Conservation (phyloP, 53 echinoderm and acorn worm genomes). For the Holothuria leucospilota region DNA sequence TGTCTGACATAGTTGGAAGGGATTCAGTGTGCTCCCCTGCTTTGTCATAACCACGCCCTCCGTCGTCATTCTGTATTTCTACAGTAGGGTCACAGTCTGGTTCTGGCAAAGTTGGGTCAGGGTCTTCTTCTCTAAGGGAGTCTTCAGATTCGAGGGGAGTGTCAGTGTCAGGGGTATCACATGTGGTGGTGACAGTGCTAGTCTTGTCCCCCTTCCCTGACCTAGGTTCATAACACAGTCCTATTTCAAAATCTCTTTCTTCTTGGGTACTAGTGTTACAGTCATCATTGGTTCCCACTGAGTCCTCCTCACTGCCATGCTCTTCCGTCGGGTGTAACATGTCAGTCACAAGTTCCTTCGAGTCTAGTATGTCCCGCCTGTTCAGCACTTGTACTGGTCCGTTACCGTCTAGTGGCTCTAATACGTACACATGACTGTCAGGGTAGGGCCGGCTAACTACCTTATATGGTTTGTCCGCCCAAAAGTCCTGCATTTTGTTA, state of each 20-base stretch:
- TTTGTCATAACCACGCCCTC: slow-evolving; percentile 55
- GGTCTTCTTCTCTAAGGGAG: neutral
- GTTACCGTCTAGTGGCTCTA: too few species aligned
- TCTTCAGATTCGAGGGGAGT: neutral
- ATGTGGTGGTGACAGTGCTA: neutral
- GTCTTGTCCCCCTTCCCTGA: neutral
- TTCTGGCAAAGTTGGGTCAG: neutral
- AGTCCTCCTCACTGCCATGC: too few species aligned
- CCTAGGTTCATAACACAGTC: neutral
- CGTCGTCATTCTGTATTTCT: neutral
- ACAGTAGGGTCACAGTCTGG: neutral
- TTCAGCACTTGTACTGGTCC: too few species aligned
- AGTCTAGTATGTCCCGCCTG: too few species aligned
- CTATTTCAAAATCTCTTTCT: neutral
- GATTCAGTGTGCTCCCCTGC: slow-evolving; percentile 59
- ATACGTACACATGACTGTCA: too few species aligned
- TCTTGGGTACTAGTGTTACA: too few species aligned
- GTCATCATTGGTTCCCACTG: too few species aligned
- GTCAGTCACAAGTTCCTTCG: too few species aligned
- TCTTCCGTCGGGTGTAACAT: too few species aligned
- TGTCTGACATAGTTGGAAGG: neutral
- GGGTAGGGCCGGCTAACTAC: too few species aligned
- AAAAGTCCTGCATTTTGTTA: too few species aligned
- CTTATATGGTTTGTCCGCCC: too few species aligned
- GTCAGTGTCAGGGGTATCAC: neutral